Base-by-base conservation (phyloP, 2,113 vertebrate species). In the Spermophilus dauricus region DNA sequence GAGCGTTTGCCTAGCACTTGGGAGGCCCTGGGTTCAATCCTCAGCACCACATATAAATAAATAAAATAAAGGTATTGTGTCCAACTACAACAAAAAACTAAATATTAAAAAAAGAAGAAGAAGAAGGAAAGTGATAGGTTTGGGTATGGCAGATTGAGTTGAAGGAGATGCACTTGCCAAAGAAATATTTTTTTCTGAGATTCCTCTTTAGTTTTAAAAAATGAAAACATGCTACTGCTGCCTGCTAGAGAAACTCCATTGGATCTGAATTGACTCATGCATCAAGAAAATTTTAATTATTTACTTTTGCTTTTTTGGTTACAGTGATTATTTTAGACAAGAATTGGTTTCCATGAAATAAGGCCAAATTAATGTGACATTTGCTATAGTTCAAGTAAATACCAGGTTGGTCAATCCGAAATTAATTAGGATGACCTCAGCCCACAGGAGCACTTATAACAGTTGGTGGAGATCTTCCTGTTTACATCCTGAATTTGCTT, bases 351-450 rank as follows among this genome's bases (percentile, higher is more conserved):
- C 72, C 48, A 51, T 30, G 63, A 87, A 80, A 77, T 73, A 76
- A 86, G 28, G 34, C 51, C 65, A 84, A 51, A 58, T 89, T 73
- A 89, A 85, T 87, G 48, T 30, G n/a, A 11, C 48, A 84, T 91
- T 95, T 98, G n/a, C 93, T 85, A 86, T 28, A 83, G 67, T 85
- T 91, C 72, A 95, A 82, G 53, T 91, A 88, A 97, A 94, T 91
- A 63, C n/a, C 67, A 91, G 16, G 10, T 24, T 65, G 37, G 48
- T 94, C 30, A 53, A 85, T 42, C 37, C 28, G 67, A 87, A 92
- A 90, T 93, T 86, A 94, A 92, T 67, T 77, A 93, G 70, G 86
- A 94, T 82, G 78, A 95, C 58, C 26, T 86, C 12, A 53, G 12
- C 22, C 61, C 78, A 56, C 2, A 45, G 83, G 8, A 81, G 56